These are phyloP conservation scores for Xenopus laevis DNA, from an alignment of 2,113 vertebrate species.

Conservation along the genomic window DNA sequence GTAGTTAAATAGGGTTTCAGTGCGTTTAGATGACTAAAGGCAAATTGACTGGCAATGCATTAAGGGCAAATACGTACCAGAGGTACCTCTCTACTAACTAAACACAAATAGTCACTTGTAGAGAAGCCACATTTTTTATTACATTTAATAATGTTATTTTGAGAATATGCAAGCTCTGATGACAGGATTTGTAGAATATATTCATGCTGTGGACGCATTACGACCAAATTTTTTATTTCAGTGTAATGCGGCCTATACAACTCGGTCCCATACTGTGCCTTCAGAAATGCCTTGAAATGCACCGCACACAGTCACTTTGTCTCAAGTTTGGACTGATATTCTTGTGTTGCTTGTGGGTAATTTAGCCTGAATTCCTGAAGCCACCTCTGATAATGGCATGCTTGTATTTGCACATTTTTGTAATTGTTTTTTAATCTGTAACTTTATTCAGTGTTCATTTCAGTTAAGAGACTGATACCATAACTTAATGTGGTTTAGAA, in stretches of 20 bases:
- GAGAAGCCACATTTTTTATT: no score
- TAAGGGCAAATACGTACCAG: no score
- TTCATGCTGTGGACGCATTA: constrained; percentile 18
- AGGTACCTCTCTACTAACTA: no score
- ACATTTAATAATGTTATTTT: no score
- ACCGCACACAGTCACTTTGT: constrained; percentile 32
- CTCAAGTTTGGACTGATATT: constrained; percentile 10
- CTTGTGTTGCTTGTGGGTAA: constrained; percentile 12
- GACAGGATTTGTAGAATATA: constrained; percentile 20
- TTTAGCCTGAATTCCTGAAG: constrained; percentile 2
- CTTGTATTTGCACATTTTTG: constrained; percentile 29
- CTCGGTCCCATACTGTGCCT: neutral
- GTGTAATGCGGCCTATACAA: constrained; percentile 18
- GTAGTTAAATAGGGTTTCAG: no score
- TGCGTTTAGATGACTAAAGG: no score
- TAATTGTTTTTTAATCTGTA: neutral
- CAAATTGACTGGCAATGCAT: no score
- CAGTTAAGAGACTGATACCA: no score
- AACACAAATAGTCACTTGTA: no score
- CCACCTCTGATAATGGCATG: constrained; percentile 7
- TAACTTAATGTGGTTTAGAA: no score
- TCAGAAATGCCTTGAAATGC: constrained; percentile 9
- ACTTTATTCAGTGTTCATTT: no score
- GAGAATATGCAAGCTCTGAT: neutral
- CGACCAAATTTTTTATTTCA: constrained; percentile 28